A percentile compares a stretch with the other conserved stretches of the same genome.
phyloP scores from a whole-genome alignment of 2,113 vertebrate species.

The Phylloscopus whistleri region DNA sequence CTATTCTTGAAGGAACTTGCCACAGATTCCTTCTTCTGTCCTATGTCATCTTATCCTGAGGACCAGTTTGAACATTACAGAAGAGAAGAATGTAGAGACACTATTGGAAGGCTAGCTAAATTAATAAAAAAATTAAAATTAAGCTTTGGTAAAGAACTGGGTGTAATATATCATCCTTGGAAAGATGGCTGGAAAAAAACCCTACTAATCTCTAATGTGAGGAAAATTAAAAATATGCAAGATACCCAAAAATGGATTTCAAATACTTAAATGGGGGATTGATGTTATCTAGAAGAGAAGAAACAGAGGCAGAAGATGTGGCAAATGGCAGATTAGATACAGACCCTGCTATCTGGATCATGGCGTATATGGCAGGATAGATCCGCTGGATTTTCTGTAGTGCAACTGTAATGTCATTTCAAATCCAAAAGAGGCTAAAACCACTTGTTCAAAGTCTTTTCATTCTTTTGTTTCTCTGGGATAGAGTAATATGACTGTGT shows the following conservation, averaged over 20 bases:
- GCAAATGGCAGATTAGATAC: neutral
- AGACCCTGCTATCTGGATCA: neutral
- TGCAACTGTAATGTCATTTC: neutral
- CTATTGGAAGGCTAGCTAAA: neutral
- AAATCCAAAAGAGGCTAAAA: neutral
- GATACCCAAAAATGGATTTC: neutral
- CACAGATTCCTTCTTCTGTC: neutral
- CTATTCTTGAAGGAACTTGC: neutral
- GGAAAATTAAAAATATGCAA: neutral
- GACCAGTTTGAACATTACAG: neutral
- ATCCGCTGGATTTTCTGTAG: neutral
- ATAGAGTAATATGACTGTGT: neutral
- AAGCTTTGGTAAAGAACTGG: neutral
- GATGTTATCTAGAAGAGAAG: neutral
- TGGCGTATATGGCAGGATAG: neutral
- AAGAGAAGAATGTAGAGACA: neutral
- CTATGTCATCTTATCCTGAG: neutral
- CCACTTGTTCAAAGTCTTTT: neutral
- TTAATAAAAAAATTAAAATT: neutral
- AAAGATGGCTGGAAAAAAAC: neutral
- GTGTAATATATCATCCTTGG: neutral
- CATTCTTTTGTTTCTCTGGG: neutral
- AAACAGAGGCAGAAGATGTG: neutral
- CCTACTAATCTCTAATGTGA: neutral
- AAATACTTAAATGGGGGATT: neutral